phyloP scores from a whole-genome alignment of 2,113 vertebrate genomes.

The Dermatemys mawii region DNA sequence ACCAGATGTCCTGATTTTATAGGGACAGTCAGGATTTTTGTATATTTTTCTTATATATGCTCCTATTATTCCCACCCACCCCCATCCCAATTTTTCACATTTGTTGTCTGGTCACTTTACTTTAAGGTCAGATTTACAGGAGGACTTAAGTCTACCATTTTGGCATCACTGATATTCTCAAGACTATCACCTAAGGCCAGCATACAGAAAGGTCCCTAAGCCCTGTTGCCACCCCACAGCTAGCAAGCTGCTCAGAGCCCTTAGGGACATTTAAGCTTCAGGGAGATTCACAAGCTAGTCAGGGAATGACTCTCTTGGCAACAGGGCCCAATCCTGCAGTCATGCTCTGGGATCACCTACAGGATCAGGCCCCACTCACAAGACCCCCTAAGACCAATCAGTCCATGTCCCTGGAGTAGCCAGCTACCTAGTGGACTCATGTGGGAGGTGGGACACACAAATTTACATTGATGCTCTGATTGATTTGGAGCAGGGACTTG shows the following conservation, averaged over 20 bases:
- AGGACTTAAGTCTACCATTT: background rate
- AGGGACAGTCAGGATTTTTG: no score
- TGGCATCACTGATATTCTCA: background rate
- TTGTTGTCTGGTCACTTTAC: no score
- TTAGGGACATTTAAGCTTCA: background rate
- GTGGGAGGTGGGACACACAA: background rate
- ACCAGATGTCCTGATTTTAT: no score
- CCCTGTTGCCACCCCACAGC: background rate
- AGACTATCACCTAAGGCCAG: background rate
- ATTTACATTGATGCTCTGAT: background rate
- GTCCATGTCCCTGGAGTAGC: background rate
- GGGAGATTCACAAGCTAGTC: no score
- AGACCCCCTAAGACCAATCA: background rate
- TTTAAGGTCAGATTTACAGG: background rate
- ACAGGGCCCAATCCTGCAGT: background rate
- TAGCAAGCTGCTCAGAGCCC: background rate
- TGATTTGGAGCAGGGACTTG: background rate
- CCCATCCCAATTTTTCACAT: no score
- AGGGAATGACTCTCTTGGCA: background rate
- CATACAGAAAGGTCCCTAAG: background rate
- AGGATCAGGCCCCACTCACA: background rate
- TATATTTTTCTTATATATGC: no score
- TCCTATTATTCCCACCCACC: no score
- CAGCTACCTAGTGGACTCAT: background rate
- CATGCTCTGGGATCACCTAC: background rate